phyloP scores from a whole-genome alignment of 2,888 invertebrate genomes.

The Platynereis dumerilii region DNA sequence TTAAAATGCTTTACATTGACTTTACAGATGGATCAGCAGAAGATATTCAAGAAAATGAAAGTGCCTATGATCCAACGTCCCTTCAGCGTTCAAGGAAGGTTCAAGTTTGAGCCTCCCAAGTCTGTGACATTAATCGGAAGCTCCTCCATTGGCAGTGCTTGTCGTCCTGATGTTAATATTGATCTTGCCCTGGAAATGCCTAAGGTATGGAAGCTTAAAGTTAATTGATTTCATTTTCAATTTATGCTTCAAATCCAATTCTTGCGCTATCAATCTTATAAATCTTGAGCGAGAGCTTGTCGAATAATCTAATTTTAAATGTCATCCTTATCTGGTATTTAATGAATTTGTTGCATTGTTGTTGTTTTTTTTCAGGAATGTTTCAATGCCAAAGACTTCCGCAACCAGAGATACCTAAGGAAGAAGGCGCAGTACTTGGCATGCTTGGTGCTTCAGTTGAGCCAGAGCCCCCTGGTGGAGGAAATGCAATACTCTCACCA shows the following conservation, averaged over 20 bases:
- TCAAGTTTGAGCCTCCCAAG: conserved; percentile 74
- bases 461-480: conserved; percentile 62
- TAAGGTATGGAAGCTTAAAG: conserved; percentile 58
- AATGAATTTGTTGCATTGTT: background rate
- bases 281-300: too few species aligned
- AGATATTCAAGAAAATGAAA: too few species aligned
- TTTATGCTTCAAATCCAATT: too few species aligned
- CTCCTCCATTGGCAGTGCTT: conserved; percentile 70
- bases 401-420: conserved; percentile 81
- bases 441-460: conserved; percentile 70
- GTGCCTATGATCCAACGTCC: conserved; percentile 69
- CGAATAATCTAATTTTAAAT: too few species aligned
- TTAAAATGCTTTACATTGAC: background rate
- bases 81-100: conserved; percentile 66
- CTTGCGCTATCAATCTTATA: too few species aligned
- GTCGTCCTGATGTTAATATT: conserved; percentile 72
- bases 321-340: background rate
- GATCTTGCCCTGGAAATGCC: conserved; percentile 82
- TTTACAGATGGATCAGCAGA: too few species aligned
- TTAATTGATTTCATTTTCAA: too few species aligned
- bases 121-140: conserved; percentile 74
- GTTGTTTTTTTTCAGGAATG: conserved; percentile 65
- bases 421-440: conserved; percentile 82
- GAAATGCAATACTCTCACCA: conserved; percentile 66
- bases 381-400: conserved; percentile 79